Percentiles rank a stretch among this genome's conserved stretches.
These are phyloP conservation scores for Habrosyne pyritoides DNA, from an alignment of 2,888 invertebrate genomes.

Conservation along the genomic window DNA sequence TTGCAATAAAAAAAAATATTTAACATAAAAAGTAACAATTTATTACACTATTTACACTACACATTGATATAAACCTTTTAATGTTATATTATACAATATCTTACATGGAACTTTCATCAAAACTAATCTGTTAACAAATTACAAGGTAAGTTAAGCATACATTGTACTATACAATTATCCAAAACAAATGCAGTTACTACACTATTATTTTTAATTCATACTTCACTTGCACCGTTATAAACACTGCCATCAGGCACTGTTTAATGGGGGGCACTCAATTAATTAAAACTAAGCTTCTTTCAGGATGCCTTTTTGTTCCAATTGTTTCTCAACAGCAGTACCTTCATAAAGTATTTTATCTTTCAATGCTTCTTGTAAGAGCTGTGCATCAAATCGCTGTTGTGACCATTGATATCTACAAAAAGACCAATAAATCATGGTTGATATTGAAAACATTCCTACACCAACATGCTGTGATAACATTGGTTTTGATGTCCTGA, in stretches of 20 bases:
- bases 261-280: not conserved
- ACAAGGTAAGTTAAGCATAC: not conserved
- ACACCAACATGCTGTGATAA: constrained; percentile 86
- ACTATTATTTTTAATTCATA: too few relatives aligned
- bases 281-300: constrained; percentile 55
- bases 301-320: constrained; percentile 69
- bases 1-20: not conserved
- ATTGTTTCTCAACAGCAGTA: constrained; percentile 78
- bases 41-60: not conserved
- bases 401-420: constrained; percentile 88
- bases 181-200: not conserved
- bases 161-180: not conserved
- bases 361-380: constrained; percentile 85
- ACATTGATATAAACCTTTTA: not conserved
- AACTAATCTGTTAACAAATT: not conserved
- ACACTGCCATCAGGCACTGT: too few relatives aligned
- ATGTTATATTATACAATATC: not conserved
- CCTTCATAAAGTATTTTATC: constrained; percentile 86
- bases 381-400: constrained; percentile 85
- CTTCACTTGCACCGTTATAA: too few relatives aligned
- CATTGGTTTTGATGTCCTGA: constrained; percentile 88
- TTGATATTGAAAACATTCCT: constrained; percentile 85
- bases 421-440: constrained; percentile 87
- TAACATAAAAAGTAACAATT: not conserved
- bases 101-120: not conserved